phyloP scores from a whole-genome alignment of 2,113 vertebrate species.

The Upupa epops region DNA sequence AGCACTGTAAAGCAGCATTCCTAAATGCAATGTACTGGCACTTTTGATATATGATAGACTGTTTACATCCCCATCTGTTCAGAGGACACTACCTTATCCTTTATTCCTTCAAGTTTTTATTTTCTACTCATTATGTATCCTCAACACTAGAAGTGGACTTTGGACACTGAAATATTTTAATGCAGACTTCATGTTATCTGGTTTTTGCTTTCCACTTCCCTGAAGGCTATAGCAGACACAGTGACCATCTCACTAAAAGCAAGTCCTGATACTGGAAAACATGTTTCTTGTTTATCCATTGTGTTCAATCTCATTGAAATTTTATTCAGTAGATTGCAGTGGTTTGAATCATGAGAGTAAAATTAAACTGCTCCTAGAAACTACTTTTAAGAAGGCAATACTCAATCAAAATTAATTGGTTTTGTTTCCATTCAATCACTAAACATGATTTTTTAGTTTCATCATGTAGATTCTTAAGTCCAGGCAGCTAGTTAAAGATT shows the following conservation, averaged over 20 bases:
- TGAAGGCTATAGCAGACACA: not conserved
- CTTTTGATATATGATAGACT: slow-evolving; percentile 47
- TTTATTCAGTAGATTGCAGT: not conserved
- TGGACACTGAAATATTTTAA: slow-evolving; percentile 30
- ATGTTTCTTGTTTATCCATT: not conserved
- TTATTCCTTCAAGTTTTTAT: slow-evolving; percentile 15
- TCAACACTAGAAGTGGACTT: not conserved
- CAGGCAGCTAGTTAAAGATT: not conserved
- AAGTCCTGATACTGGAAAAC: not conserved
- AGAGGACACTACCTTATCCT: slow-evolving; percentile 18
- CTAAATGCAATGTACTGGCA: slow-evolving; percentile 18
- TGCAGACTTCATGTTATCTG: not conserved
- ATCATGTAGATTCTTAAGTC: not conserved
- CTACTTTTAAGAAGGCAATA: not conserved
- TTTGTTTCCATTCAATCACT: not conserved
- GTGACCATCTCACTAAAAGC: not conserved
- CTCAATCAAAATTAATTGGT: not conserved
- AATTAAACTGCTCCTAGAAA: not conserved
- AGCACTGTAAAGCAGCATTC: slow-evolving; percentile 31
- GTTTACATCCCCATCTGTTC: slow-evolving; percentile 48
- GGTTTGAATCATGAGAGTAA: not conserved
- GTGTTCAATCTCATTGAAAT: not conserved
- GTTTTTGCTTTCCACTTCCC: slow-evolving; percentile 6
- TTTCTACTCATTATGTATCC: slow-evolving; percentile 14
- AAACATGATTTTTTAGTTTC: not conserved